These are phyloP conservation scores for Xerus rutilus DNA, from an alignment of 2,797 vertebrate genomes.

Conservation along the genomic window DNA sequence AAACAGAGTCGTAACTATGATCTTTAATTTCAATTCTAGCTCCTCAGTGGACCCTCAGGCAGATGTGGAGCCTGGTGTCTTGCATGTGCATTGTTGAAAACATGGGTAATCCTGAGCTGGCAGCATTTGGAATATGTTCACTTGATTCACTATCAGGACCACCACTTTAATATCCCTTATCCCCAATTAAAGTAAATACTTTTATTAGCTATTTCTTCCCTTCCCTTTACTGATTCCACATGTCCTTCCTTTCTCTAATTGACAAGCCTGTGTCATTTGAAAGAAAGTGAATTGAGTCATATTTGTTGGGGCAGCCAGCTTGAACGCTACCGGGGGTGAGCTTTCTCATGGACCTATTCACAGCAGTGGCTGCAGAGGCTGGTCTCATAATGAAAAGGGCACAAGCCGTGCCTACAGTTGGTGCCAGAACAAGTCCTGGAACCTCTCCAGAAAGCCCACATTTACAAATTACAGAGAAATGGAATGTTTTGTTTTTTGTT, in stretches of 20 bases:
- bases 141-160: neutral
- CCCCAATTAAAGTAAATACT: neutral
- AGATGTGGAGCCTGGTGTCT: neutral
- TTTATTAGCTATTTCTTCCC: neutral
- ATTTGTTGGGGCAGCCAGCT: neutral
- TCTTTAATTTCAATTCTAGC: neutral
- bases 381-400: neutral
- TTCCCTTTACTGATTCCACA: neutral
- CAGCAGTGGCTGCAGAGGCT: neutral
- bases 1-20: neutral
- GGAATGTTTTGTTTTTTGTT: neutral
- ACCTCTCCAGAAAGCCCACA: neutral
- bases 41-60: neutral
- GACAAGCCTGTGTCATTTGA: neutral
- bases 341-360: neutral
- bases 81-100: neutral
- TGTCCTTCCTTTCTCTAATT: neutral
- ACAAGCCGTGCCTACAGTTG: neutral
- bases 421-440: neutral
- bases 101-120: neutral
- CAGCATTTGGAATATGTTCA: neutral
- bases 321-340: neutral
- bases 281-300: neutral
- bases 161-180: neutral
- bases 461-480: neutral